Percentiles rank a stretch among this genome's conserved stretches.
Conservation (phyloP, 2,888 invertebrate genomes). For the Lochmaea crataegi region DNA sequence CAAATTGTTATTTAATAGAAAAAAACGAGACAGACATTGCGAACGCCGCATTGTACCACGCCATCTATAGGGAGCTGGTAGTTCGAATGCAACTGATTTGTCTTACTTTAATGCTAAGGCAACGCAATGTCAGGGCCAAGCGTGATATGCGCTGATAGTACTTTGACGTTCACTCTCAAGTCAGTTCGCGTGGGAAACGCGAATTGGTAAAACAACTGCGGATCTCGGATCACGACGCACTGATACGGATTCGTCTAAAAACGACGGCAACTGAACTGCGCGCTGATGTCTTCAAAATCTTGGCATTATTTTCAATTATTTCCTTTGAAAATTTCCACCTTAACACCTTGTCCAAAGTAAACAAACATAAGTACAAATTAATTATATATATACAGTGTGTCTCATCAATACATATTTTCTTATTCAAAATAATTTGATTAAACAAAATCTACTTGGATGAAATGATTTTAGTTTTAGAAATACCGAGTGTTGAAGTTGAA, state of each 20-base stretch:
- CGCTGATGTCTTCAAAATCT: conserved; percentile 36
- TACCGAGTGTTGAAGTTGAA: too few relatives aligned
- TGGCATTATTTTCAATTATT: conserved; percentile 38
- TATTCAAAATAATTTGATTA: background rate
- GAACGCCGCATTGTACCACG: conserved; percentile 32
- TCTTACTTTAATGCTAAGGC: conserved; percentile 32
- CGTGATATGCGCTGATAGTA: conserved; percentile 43
- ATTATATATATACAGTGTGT: conserved; percentile 4
- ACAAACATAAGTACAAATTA: conserved; percentile 8
- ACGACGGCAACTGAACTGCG: conserved; percentile 35
- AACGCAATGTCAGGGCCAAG: conserved; percentile 57
- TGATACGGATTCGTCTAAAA: conserved; percentile 31
- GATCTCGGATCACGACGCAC: conserved; percentile 26
- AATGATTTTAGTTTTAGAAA: too few relatives aligned
- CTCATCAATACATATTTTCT: background rate
- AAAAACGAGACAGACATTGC: conserved; percentile 25
- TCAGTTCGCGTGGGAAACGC: conserved; percentile 22
- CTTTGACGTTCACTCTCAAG: conserved; percentile 38
- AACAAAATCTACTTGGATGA: too few relatives aligned
- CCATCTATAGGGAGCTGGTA: conserved; percentile 39
- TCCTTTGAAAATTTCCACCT: conserved; percentile 32
- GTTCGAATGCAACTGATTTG: conserved; percentile 55
- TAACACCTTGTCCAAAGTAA: conserved; percentile 28
- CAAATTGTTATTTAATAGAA: conserved; percentile 27
- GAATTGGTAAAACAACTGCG: conserved; percentile 15